phyloP scores from a whole-genome alignment of 2,888 invertebrate genomes.

The Drosophila algonquin region DNA sequence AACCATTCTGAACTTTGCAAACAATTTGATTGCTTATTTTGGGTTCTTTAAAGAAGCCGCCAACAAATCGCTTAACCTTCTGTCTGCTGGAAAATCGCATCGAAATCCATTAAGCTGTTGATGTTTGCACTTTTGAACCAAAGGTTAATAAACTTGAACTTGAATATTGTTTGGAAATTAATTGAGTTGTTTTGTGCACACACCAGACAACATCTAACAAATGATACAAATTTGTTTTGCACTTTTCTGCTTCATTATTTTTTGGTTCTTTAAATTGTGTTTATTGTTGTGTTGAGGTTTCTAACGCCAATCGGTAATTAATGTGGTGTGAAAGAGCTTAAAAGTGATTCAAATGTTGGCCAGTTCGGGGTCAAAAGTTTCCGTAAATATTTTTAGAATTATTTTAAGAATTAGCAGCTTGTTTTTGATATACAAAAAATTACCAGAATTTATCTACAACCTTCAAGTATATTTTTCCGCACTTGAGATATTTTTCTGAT shows the following conservation, averaged over 20 bases:
- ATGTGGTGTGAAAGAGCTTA: constrained; percentile 1
- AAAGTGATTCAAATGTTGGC: not conserved
- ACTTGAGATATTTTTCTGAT: not conserved
- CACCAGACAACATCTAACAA: constrained; percentile 35
- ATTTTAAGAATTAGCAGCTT: not conserved
- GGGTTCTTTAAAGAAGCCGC: constrained; percentile 34
- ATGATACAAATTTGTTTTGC: constrained; percentile 39
- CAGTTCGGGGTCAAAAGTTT: not conserved
- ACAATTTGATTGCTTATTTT: constrained; percentile 28
- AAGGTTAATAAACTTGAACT: constrained; percentile 77
- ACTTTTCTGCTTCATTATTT: not conserved
- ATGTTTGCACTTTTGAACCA: constrained; percentile 53
- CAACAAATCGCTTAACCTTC: constrained; percentile 33
- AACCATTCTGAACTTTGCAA: constrained; percentile 21
- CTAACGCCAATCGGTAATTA: not conserved
- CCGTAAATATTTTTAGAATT: not conserved
- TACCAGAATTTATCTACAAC: too few relatives aligned
- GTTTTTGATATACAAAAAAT: too few relatives aligned
- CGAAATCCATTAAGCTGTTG: constrained; percentile 41
- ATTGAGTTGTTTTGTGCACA: constrained; percentile 50
- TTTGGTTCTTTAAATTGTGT: constrained; percentile 39
- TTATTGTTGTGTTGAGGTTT: constrained; percentile 13
- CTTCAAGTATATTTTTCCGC: not conserved
- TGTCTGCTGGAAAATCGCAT: constrained; percentile 23
- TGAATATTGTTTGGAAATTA: constrained; percentile 59